Evolutionary conservation across 2,113 vertebrate genomes (phyloP), one percentile per base, ranked within the genome.

Genomic region (Pseudonaja textilis): DNA sequence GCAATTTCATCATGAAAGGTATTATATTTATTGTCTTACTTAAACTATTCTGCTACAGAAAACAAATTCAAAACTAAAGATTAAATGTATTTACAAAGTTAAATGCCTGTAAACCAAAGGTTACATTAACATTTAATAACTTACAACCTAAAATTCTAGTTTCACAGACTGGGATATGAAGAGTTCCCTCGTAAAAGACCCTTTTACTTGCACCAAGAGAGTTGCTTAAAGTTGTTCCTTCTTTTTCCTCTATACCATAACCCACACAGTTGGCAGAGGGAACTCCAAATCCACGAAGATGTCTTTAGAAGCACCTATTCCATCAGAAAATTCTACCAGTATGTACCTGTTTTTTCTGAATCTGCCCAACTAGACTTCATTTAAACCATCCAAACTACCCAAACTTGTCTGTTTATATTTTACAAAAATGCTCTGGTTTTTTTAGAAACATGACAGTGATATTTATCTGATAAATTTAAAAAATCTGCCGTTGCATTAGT

Each of bases 21-120:
- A 81, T 81, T 81, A 85, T 55, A n/a, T 93, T 94, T 85, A 93
- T 57, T 95, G 91, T 56, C 64, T 39, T 64, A 6, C 34, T 64
- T 12, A 55, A 25, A 50, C 94, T 57, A 95, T 85, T 25, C 2
- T 7, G n/a, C 45, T 94, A 90, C 90, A 93, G 50, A 0, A 90
- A n/a, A 90, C 88, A 89, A 14, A 92, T 93, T n/a, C 56, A 86
- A 81, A 81, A 81, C 34, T 34, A 6, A 25, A 88, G 47, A 56
- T 91, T 91, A 94, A 55, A 93, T 54, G 0, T 10, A 87, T 29
- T 69, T 29, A 91, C 4, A 54, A 90, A 52, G 45, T 52, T 29
- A 45, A 59, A 55, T 88, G 14, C 29, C 14, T 90, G 29, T 50
- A 52, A 52, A 29, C 18, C 18, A 74, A 90, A 52, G 20, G 29